Base-by-base conservation (phyloP, 2,113 vertebrate species). In the Zeus faber region DNA sequence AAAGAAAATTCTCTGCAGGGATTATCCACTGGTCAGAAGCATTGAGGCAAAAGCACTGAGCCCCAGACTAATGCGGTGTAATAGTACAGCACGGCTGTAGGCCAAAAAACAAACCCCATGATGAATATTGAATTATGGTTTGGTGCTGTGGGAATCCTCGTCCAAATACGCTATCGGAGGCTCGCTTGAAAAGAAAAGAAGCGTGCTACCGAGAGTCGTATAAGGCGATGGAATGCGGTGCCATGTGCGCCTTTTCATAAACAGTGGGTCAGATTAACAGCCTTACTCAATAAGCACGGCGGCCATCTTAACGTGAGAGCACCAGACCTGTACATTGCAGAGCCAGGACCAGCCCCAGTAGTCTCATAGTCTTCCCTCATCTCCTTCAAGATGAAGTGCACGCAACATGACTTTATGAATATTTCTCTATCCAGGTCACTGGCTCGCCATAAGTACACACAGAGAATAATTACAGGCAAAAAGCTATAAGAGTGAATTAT, bases 121-220 rank as follows among this genome's bases (percentile, higher is more conserved):
- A 37, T 14, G n/a, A 1, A 37, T 14, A 37, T 14, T 33, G 13
- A n/a, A 13, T 37, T 37, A n/a, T 14, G 33, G 33, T n/a, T n/a
- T n/a, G n/a, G n/a, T n/a, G n/a, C n/a, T n/a, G n/a, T 49, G 27
- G 49, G 73, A 89, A 86, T 77, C 64, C 58, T 63, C 80, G 52
- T 75, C 82, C 83, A 74, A 79, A 84, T 86, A 82, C 88, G 90
- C 88, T 89, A 89, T 91, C 88, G 90, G 87, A 72, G 58, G 63
- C 47, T 81, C 84, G 85, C 81, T 88, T 91, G n/a, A n/a, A n/a
- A n/a, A n/a, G n/a, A 91, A 91, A 92, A 83, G 90, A 89, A 82
- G 76, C 71, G 80, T 84, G 87, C 90, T 77, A 79, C 43, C 45
- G 13, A 49, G 49, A 54, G 83, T 84, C 89, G 84, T 91, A 92